Base-by-base conservation (phyloP, 2,888 invertebrate genomes). In the Rhyacophila evoluta region DNA sequence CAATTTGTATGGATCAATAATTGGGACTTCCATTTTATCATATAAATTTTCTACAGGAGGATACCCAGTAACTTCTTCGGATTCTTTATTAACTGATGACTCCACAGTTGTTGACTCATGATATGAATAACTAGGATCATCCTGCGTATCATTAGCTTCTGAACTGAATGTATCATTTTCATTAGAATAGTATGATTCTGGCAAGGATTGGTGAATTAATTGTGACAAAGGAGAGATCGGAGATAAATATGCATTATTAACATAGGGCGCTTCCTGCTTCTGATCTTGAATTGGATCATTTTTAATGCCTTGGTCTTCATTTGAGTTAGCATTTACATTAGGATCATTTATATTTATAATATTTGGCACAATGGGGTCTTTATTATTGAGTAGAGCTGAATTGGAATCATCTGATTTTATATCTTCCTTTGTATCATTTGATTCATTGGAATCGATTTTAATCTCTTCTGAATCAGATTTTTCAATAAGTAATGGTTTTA, bases 151-250 rank as follows among this genome's bases (percentile, higher is more conserved):
- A 6, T 55, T 55, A 3, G 8, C 71, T 29, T 79, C 28, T 25
- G 33, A 72, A 33, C 41, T 19, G 36, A 72, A 69, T 39, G 67
- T 74, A 39, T 81, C 72, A 19, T 74, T 81, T 77, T 77, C 29
- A 72, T 55, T 55, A 11, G 69, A 11, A 79, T 71, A 73, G 8
- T 55, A 55, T 4, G 55, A 55, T 19, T 68, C 36, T 37, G 71
- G 38, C 15, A 36, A 5, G 15, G 74, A n/a, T 11, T 12, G 41
- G 27, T 41, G 73, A 8, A 41, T 29, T 15, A 39, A 25, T 39
- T 38, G 25, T 12, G 28, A 28, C 41, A 73, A 29, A 29, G 73
- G 33, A 73, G 55, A 27, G 5, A 39, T 10, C n/a, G 39, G 19
- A 28, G 11, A 25, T 6, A 71, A 36, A 36, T 71, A 71, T n/a